Evolutionary conservation across 1,140 invertebrate species (phyloP).

Genomic region (Heliothis subflexa): DNA sequence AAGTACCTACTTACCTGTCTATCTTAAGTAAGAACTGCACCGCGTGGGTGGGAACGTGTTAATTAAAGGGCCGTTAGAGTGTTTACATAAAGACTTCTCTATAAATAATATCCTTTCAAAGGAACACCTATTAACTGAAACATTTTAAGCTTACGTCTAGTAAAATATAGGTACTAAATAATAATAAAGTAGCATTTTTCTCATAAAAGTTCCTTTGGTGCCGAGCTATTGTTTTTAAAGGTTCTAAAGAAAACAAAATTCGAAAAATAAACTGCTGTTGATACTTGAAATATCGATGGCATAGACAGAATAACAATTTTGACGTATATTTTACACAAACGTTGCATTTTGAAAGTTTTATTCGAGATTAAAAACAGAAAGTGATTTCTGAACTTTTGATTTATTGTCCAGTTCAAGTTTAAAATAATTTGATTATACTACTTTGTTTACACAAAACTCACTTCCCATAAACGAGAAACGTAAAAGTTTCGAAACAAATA

Average conservation of each 20-base stretch:
- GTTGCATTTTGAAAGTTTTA: background rate
- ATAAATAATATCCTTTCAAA: conserved; percentile 2
- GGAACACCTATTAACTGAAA: background rate
- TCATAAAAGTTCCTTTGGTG: background rate
- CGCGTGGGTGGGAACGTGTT: conserved; percentile 2
- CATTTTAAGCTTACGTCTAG: no score
- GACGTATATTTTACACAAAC: no score
- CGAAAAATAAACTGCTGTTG: background rate
- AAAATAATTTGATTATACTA: background rate
- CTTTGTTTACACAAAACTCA: background rate
- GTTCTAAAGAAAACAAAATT: no score
- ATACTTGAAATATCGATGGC: background rate
- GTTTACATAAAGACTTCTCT: background rate
- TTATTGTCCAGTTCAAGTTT: background rate
- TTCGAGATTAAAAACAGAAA: background rate
- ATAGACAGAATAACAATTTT: background rate
- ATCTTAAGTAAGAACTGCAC: background rate
- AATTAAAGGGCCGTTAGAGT: conserved; percentile 1
- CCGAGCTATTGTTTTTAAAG: no score
- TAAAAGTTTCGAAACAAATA: background rate
- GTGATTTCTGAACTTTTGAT: background rate
- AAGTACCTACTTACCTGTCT: no score
- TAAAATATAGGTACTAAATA: background rate
- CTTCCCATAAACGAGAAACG: conserved; percentile 1
- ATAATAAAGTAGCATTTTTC: background rate